Base-by-base conservation (phyloP, 2,888 invertebrate species). In the Cheilosia vulpina region DNA sequence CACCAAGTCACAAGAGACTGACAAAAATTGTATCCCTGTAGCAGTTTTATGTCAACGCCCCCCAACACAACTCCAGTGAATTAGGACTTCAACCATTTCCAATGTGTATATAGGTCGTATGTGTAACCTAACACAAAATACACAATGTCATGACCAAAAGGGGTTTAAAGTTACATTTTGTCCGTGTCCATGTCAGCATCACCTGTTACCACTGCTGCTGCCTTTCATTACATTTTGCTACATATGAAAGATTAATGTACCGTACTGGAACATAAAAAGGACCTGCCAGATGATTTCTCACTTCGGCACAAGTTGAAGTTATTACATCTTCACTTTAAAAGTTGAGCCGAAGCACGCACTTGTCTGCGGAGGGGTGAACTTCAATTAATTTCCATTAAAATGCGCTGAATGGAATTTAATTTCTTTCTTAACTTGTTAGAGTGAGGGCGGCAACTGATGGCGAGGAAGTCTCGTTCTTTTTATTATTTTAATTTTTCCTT, bases 301-400 rank as follows among this genome's bases (percentile, higher is more conserved):
- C 62, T 43, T 17, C 27, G 38, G 11, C 27, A 75, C 34, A 58
- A 41, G 55, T 47, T 75, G 34, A 55, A 50, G 45, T 55, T 47
- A 53, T 57, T 43, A 53, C 24, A 11, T 45, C 41, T 69, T 53
- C 58, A 53, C 31, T 52, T 60, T 43, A 21, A 50, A 76, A 65
- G 21, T 55, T 55, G n/a, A 60, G 60, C 31, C 53, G 4, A 19
- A 66, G 60, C 66, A 82, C 82, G 65, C 81, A 76, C 76, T 45
- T 34, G 77, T 24, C 68, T 1, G 13, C 21, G 24, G 55, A 24
- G 43, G 72, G 75, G 63, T 71, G 87, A 88, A 88, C 89, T 89
- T 88, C 89, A 89, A 89, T 89, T 89, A 89, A 89, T 89, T 89
- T 89, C 88, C 89, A 89, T 89, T 89, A 89, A 89, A 89, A 89